phyloP scores from a whole-genome alignment of 2,113 vertebrate species.

The Ptychochromis oligacanthus region DNA sequence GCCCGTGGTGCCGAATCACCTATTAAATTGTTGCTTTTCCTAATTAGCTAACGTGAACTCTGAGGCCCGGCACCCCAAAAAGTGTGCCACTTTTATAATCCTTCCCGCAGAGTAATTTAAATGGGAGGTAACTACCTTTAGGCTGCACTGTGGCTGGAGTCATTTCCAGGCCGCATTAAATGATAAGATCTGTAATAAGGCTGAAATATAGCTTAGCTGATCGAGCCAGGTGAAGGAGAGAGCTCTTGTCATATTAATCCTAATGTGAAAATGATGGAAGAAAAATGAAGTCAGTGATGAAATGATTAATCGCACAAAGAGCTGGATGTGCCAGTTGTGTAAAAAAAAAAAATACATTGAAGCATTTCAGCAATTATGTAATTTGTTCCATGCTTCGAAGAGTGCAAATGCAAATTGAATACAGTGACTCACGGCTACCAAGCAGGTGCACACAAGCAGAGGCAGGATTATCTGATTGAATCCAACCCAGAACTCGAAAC shows the following conservation, averaged over 20 bases:
- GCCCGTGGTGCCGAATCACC: conserved; percentile 40
- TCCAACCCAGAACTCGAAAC: conserved; percentile 27
- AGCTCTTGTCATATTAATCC: conserved; percentile 56
- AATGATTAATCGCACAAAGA: conserved; percentile 34
- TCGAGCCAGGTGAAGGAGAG: conserved; percentile 56
- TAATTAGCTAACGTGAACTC: conserved; percentile 67
- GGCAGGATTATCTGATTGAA: conserved; percentile 38
- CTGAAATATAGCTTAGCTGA: conserved; percentile 43
- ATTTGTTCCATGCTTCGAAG: conserved; percentile 47
- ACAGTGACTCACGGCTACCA: conserved; percentile 23
- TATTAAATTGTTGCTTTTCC: conserved; percentile 61
- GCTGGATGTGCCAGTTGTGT: conserved; percentile 19
- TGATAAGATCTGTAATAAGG: conserved; percentile 76
- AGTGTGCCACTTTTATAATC: conserved; percentile 61
- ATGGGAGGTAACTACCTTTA: conserved; percentile 45
- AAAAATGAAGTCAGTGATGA: conserved; percentile 44
- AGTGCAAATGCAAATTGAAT: conserved; percentile 42
- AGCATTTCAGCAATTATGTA: conserved; percentile 50
- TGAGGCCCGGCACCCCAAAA: conserved; percentile 38
- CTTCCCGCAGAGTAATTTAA: conserved; percentile 40
- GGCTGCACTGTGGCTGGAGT: conserved; percentile 45
- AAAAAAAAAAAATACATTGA: conserved; percentile 23
- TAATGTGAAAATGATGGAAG: conserved; percentile 57
- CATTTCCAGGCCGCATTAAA: conserved; percentile 67
- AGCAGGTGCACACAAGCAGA: conserved; percentile 16